Conservation (phyloP, 2,113 vertebrate genomes). For the Paramormyrops kingsleyae region DNA sequence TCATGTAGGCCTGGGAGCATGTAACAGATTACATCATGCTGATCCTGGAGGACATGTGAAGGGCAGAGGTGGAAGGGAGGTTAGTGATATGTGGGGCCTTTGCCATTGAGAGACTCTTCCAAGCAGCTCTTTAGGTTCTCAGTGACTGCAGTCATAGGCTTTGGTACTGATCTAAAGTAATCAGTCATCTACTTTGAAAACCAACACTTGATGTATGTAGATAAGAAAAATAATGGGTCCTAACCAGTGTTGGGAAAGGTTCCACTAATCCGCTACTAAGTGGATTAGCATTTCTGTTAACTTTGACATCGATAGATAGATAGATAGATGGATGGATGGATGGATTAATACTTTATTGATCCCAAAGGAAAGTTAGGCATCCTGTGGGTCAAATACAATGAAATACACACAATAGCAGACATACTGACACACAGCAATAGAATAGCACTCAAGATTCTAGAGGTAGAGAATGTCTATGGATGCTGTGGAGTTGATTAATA, state of each 20-base stretch:
- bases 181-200: not conserved
- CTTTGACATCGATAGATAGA: too few relatives aligned
- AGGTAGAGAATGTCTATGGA: too few relatives aligned
- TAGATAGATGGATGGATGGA: too few relatives aligned
- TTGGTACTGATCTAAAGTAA: not conserved
- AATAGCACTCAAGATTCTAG: too few relatives aligned
- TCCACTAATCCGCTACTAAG: too few relatives aligned
- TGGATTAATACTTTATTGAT: too few relatives aligned
- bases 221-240: not conserved
- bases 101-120: not conserved
- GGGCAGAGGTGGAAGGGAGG: not conserved
- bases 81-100: not conserved
- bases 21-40: not conserved
- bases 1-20: not conserved
- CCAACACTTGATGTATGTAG: not conserved
- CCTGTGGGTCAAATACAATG: too few relatives aligned
- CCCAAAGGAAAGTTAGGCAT: too few relatives aligned
- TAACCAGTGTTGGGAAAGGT: not conserved
- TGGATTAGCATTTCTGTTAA: too few relatives aligned
- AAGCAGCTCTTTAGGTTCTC: not conserved
- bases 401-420: too few relatives aligned
- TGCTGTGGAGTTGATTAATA: too few relatives aligned
- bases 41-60: not conserved
- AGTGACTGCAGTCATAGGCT: not conserved
- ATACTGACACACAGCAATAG: too few relatives aligned